Evolutionary conservation across 1,140 invertebrate species (phyloP), one percentile per base, ranked within the genome.

Genomic region (Brachionus calyciflorus): DNA sequence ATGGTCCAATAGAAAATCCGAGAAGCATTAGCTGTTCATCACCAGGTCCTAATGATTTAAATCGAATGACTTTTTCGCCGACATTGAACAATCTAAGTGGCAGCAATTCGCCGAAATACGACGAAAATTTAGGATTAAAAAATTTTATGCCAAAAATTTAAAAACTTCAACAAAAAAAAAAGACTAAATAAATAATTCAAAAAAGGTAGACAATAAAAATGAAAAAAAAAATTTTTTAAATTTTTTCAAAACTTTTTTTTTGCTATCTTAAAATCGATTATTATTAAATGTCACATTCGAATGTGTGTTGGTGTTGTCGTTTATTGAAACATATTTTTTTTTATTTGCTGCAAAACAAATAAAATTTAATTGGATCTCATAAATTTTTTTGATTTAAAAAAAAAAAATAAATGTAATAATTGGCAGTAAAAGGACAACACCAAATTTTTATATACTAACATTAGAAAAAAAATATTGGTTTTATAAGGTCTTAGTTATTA

Each of bases 131-230:
- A 30, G 55, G 17, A 60, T n/a, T 60, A 37, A 60, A 60, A 7
- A 60, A 60, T 40, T 12, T 60, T 19, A 37, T 60, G 30, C 55
- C 55, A 26, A 60, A 60, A 60, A 60, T 60, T 33, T 60, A 37
- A 60, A 37, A 60, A 40, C 19, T 26, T 55, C 26, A 51, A 26
- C 17, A 49, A n/a, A 49, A 44, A 44, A 44, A 44, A 44, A 44
- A 44, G n/a, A 12, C 1, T 2, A 5, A 44, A 44, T 12, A 2
- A 2, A 44, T 2, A 44, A 44, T n/a, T 12, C 41, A 44, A n/a
- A 44, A 17, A 6, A 49, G n/a, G 46, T 9, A 37, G 33, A 37
- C 33, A 37, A 49, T n/a, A 17, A 49, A 49, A 49, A n/a, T n/a
- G 17, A 49, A 0, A 49, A 17, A 37, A 37, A 37, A 3, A 37